phyloP scores from a whole-genome alignment of 2,797 vertebrate genomes.

The Thaleichthys pacificus region DNA sequence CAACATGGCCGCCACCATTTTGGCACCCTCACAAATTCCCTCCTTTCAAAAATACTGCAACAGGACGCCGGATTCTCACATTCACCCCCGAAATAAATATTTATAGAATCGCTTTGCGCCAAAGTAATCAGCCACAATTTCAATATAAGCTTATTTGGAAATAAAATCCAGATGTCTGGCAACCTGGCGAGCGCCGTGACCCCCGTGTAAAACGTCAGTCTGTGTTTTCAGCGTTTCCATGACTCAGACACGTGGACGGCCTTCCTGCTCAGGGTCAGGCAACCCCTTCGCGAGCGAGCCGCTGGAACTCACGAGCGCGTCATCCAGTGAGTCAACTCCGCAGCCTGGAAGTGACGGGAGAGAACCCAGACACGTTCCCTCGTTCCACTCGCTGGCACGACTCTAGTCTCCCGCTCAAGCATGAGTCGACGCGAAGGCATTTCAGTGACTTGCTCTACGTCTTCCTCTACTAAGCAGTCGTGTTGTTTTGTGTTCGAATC shows the following conservation, averaged over 20 bases:
- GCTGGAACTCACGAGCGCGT: slow-evolving; percentile 68
- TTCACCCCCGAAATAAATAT: slow-evolving; percentile 64
- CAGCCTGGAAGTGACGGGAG: slow-evolving; percentile 66
- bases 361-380: slow-evolving; percentile 62
- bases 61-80: slow-evolving; percentile 33
- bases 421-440: neutral
- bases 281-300: slow-evolving; percentile 50
- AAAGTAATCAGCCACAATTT: slow-evolving; percentile 62
- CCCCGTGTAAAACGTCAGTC: slow-evolving; percentile 40
- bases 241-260: slow-evolving; percentile 51
- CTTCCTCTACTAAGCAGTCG: neutral
- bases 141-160: slow-evolving; percentile 64
- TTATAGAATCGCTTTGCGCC: slow-evolving; percentile 57
- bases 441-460: neutral
- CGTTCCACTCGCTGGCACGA: slow-evolving; percentile 51
- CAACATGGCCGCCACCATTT: slow-evolving; percentile 11
- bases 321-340: slow-evolving; percentile 70
- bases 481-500: neutral
- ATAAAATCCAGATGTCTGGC: slow-evolving; percentile 66
- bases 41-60: slow-evolving; percentile 41
- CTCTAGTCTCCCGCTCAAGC: slow-evolving; percentile 37
- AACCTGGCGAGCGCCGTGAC: slow-evolving; percentile 37
- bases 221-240: slow-evolving; percentile 69
- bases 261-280: slow-evolving; percentile 57
- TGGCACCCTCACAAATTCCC: slow-evolving; percentile 37